phyloP scores from a whole-genome alignment of 2,888 invertebrate species.

The Hirtodrosophila trivittata region DNA sequence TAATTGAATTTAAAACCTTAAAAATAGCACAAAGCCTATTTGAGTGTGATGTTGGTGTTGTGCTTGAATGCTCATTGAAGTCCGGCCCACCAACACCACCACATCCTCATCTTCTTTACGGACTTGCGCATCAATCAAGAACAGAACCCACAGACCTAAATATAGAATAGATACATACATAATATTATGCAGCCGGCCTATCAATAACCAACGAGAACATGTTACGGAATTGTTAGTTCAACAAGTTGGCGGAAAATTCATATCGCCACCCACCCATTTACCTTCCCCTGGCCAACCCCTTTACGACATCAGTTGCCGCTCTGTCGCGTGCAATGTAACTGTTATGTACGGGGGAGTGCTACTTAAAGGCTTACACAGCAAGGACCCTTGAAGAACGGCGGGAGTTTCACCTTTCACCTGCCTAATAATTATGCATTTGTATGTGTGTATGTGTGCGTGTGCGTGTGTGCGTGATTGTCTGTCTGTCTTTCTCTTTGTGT shows the following conservation, averaged over 20 bases:
- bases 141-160: constrained; percentile 63
- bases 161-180: constrained; percentile 47
- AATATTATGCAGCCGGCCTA: constrained; percentile 32
- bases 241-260: constrained; percentile 63
- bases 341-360: no score
- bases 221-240: constrained; percentile 61
- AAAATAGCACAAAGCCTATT: constrained; percentile 69
- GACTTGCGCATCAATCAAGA: constrained; percentile 47
- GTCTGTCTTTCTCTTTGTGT: no score
- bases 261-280: constrained; percentile 2
- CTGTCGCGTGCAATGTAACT: no score
- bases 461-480: constrained; percentile 15
- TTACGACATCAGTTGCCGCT: no score
- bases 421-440: constrained; percentile 51
- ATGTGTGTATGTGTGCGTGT: not conserved
- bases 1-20: constrained; percentile 65
- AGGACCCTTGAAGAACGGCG: constrained; percentile 18
- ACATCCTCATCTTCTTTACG: not conserved
- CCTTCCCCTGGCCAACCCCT: no score
- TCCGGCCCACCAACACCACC: no score
- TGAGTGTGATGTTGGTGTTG: constrained; percentile 36
- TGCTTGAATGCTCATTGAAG: constrained; percentile 30
- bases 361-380: constrained; percentile 35
- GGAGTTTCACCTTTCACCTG: constrained; percentile 68
- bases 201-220: constrained; percentile 60